Percentiles rank a stretch among this genome's conserved stretches.
These are phyloP conservation scores for Pangasius macronema DNA, from an alignment of 2,797 vertebrate genomes.

Conservation along the genomic window DNA sequence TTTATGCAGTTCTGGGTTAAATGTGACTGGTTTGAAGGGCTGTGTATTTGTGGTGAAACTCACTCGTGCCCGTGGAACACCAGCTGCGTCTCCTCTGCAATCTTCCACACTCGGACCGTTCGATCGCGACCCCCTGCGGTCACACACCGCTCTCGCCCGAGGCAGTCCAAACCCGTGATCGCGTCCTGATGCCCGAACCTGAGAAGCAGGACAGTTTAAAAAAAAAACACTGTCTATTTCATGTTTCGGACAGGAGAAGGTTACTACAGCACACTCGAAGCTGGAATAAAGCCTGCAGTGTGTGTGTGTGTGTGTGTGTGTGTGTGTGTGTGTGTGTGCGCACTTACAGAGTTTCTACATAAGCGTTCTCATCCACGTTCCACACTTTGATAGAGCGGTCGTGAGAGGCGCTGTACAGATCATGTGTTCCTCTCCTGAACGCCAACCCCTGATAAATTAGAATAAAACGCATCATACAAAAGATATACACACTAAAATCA, in stretches of 20 bases:
- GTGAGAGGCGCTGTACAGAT: slow-evolving; percentile 92
- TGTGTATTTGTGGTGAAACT: slow-evolving; percentile 59
- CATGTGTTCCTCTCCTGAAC: slow-evolving; percentile 88
- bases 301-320: background rate
- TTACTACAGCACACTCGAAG: background rate
- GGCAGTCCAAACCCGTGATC: slow-evolving; percentile 88
- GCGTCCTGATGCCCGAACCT: slow-evolving; percentile 94
- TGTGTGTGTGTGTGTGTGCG: background rate
- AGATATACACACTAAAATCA: background rate
- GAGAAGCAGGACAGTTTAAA: background rate
- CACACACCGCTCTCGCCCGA: slow-evolving; percentile 92
- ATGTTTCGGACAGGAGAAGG: background rate
- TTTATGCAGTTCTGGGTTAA: background rate
- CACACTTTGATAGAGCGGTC: slow-evolving; percentile 96
- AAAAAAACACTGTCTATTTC: background rate
- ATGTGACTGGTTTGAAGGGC: background rate
- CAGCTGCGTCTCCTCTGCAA: slow-evolving; percentile 93
- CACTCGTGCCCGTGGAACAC: slow-evolving; percentile 94
- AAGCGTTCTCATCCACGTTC: slow-evolving; percentile 93
- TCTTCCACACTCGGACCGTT: slow-evolving; percentile 94
- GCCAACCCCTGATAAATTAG: slow-evolving; percentile 81
- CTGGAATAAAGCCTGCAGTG: background rate
- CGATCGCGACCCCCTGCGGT: slow-evolving; percentile 89
- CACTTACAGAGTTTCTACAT: slow-evolving; percentile 94
- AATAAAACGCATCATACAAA: background rate